Evolutionary conservation across 2,888 invertebrate genomes (phyloP).

Genomic region (Falcaria lacertinaria): DNA sequence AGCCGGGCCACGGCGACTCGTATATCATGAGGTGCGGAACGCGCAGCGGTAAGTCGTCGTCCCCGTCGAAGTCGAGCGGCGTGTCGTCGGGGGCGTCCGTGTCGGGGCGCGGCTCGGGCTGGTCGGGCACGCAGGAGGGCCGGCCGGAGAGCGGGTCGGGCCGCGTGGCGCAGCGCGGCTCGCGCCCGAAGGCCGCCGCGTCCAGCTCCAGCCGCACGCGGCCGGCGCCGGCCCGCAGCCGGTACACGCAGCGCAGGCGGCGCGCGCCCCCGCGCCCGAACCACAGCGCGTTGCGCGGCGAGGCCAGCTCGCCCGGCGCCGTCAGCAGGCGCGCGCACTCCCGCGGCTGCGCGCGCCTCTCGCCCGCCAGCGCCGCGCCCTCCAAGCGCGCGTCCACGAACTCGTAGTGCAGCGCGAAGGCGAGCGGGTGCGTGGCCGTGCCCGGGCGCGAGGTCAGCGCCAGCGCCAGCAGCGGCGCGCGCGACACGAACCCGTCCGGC

Average conservation of each 20-base stretch:
- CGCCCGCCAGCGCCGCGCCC: constrained; percentile 81
- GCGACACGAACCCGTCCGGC: constrained; percentile 88
- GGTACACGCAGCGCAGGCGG: constrained; percentile 87
- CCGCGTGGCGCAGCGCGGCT: constrained; percentile 82
- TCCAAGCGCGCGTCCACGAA: constrained; percentile 90
- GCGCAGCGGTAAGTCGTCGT: constrained; percentile 60
- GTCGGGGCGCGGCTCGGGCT: constrained; percentile 26
- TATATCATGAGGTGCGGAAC: constrained; percentile 79
- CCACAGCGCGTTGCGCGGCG: constrained; percentile 89
- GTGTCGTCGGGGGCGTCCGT: constrained; percentile 22
- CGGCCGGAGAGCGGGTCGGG: constrained; percentile 86
- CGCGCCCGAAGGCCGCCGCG: constrained; percentile 85
- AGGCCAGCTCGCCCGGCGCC: constrained; percentile 81
- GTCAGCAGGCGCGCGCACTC: constrained; percentile 56
- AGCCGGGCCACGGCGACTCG: constrained; percentile 86
- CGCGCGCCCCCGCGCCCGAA: constrained; percentile 91
- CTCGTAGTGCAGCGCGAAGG: constrained; percentile 87
- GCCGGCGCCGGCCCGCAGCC: constrained; percentile 85
- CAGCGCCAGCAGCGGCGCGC: constrained; percentile 51
- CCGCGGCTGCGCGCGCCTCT: constrained; percentile 45
- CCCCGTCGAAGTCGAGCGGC: constrained; percentile 29
- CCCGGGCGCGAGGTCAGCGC: constrained; percentile 81
- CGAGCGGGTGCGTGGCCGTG: constrained; percentile 88
- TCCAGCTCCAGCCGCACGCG: constrained; percentile 83
- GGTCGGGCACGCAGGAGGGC: constrained; percentile 54